Percentiles rank a stretch among this genome's conserved stretches.
Evolutionary conservation across 2,888 invertebrate species (phyloP).

Genomic region (Trissoscelio sp.): DNA sequence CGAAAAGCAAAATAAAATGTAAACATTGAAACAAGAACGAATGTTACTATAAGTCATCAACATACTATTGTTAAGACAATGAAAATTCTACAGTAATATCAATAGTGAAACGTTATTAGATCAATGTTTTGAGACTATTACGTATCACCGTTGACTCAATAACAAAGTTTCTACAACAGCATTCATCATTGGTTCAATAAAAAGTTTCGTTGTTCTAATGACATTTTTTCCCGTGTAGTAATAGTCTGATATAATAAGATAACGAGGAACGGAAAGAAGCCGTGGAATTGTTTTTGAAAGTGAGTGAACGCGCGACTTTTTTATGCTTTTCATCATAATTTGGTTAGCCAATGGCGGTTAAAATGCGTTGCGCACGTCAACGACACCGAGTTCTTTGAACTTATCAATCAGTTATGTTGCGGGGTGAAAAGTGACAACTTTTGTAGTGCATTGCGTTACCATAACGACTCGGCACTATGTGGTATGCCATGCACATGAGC

Average conservation of each 20-base stretch:
- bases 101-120: no score
- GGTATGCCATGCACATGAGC: conserved; percentile 65
- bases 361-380: conserved; percentile 30
- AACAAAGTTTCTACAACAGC: no score
- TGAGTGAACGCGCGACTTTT: neutral
- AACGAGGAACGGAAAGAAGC: conserved; percentile 9
- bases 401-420: conserved; percentile 62
- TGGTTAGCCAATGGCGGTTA: neutral
- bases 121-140: no score
- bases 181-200: no score
- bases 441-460: conserved; percentile 75
- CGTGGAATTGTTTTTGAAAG: conserved; percentile 12
- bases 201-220: no score
- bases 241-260: conserved; percentile 27
- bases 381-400: conserved; percentile 56
- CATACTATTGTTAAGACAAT: no score
- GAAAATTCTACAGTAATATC: no score
- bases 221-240: no score
- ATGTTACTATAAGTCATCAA: no score
- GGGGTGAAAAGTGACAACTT: conserved; percentile 70
- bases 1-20: no score
- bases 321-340: conserved; percentile 14
- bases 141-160: no score
- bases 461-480: conserved; percentile 72
- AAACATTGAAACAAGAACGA: no score